Evolutionary conservation across 2,113 vertebrate genomes (phyloP).

Genomic region (Rhineura floridana): DNA sequence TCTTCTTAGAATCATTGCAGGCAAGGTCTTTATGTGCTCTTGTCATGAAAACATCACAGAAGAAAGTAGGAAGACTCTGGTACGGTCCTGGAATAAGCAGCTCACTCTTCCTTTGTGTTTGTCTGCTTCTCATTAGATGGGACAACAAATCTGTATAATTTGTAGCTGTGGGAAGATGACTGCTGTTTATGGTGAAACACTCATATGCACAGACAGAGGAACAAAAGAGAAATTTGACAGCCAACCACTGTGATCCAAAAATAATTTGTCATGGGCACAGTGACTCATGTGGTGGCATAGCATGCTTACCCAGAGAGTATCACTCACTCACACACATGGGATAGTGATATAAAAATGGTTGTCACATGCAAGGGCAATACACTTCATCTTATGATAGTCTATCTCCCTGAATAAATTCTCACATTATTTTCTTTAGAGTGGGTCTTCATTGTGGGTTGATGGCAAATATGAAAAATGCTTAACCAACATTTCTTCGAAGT

Average conservation of each 20-base stretch:
- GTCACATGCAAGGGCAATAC: not conserved
- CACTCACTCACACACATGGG: not conserved
- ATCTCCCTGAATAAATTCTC: not conserved
- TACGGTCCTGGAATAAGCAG: not conserved
- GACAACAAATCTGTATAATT: slow-evolving; percentile 15
- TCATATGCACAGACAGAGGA: not conserved
- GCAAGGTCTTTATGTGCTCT: too few species aligned
- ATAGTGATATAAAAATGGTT: slow-evolving; percentile 11
- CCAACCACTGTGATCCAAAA: slow-evolving; percentile 37
- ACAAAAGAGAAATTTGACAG: not conserved
- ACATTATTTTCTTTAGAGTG: not conserved
- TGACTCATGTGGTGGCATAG: not conserved
- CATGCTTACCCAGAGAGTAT: not conserved
- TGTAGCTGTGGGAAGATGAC: not conserved
- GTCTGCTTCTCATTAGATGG: slow-evolving; percentile 13
- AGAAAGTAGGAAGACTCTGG: not conserved
- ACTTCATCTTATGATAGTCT: too few species aligned
- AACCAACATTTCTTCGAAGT: not conserved
- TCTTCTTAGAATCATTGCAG: too few species aligned
- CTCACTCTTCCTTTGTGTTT: slow-evolving; percentile 5
- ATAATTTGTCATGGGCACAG: not conserved
- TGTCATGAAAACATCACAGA: too few species aligned
- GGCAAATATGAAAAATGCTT: not conserved
- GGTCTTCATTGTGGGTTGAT: not conserved
- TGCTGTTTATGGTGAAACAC: slow-evolving; percentile 12